phyloP scores from a whole-genome alignment of 2,888 invertebrate genomes.

The Emmelina monodactyla region DNA sequence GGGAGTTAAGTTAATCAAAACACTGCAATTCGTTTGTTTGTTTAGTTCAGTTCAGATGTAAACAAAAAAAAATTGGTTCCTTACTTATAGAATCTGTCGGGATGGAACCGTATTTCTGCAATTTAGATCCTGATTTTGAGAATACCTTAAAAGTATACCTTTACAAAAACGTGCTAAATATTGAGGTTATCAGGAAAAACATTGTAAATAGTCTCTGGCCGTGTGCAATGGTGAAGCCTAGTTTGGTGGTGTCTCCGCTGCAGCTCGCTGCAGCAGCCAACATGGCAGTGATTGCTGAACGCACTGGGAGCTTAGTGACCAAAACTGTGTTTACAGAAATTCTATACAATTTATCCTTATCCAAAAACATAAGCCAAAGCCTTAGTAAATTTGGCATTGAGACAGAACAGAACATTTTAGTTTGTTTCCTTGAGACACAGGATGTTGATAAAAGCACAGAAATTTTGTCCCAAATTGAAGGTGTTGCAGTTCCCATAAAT shows the following conservation, averaged over 20 bases:
- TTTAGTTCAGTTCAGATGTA: no score
- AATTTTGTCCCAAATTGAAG: conserved; percentile 58
- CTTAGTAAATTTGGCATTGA: conserved; percentile 70
- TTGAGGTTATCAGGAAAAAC: conserved; percentile 56
- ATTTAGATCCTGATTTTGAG: conserved; percentile 48
- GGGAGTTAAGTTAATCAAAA: no score
- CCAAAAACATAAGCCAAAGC: conserved; percentile 75
- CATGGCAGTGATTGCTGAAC: conserved; percentile 64
- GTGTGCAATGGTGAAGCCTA: conserved; percentile 70
- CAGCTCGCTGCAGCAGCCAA: conserved; percentile 72
- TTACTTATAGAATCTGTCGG: no score
- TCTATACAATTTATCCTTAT: conserved; percentile 71
- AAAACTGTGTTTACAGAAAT: conserved; percentile 71
- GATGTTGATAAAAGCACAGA: conserved; percentile 26
- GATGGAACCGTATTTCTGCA: no score
- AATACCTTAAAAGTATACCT: conserved; percentile 55
- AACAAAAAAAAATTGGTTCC: no score
- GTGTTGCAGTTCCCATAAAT: conserved; percentile 54
- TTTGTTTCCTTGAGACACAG: conserved; percentile 34
- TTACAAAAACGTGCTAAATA: conserved; percentile 67
- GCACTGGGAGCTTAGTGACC: conserved; percentile 60
- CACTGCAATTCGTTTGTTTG: no score
- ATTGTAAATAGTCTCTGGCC: conserved; percentile 63
- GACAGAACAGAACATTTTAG: conserved; percentile 28
- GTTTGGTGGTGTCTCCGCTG: conserved; percentile 65